Evolutionary conservation across 2,888 invertebrate species (phyloP).

Genomic region (Microdon myrmicae): DNA sequence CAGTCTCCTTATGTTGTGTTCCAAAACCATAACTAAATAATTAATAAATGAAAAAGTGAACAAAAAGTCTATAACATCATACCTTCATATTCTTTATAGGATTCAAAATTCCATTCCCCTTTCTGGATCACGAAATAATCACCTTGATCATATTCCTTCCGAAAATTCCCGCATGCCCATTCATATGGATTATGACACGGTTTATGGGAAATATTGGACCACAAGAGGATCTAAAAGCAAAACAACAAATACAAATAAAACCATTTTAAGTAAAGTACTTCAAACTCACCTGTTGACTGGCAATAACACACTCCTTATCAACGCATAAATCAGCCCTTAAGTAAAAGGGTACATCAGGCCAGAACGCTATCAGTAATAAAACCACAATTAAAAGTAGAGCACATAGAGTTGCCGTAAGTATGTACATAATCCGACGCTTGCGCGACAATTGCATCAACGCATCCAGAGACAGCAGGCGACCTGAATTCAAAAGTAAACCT

Average conservation of each 20-base stretch:
- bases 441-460: slow-evolving; percentile 62
- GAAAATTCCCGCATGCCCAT: slow-evolving; percentile 66
- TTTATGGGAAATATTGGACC: slow-evolving; percentile 63
- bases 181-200: slow-evolving; percentile 64
- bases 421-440: slow-evolving; percentile 62
- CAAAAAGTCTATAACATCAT: slow-evolving; percentile 15
- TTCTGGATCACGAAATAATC: slow-evolving; percentile 64
- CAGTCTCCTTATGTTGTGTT: too few relatives aligned
- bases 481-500: too few relatives aligned
- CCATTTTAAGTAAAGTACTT: not conserved
- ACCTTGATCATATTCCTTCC: slow-evolving; percentile 60
- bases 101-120: slow-evolving; percentile 65
- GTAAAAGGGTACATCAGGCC: slow-evolving; percentile 65
- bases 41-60: not conserved
- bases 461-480: slow-evolving; percentile 60
- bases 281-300: slow-evolving; percentile 60
- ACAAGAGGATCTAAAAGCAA: slow-evolving; percentile 58
- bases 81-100: slow-evolving; percentile 66
- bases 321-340: slow-evolving; percentile 63
- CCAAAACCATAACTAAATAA: too few relatives aligned
- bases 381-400: slow-evolving; percentile 62
- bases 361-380: slow-evolving; percentile 62
- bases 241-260: not conserved
- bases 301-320: slow-evolving; percentile 64
- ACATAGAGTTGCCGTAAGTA: slow-evolving; percentile 62